Base-by-base conservation (phyloP, 2,888 invertebrate genomes). In the Itoplectis maculator region DNA sequence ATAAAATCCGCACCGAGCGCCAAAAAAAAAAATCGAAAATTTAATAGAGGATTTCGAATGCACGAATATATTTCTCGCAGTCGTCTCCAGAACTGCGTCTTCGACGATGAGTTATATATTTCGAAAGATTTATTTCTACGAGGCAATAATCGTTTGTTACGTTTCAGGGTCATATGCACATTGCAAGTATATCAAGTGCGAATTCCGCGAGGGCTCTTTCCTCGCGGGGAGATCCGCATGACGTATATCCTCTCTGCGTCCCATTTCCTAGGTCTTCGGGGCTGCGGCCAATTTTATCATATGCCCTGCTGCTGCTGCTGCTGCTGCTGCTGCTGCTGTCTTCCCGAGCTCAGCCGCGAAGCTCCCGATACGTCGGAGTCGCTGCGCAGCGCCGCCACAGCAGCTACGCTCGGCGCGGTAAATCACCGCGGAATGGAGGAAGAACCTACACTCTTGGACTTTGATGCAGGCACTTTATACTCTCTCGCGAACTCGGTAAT, bases 401-500 rank as follows among this genome's bases (percentile, higher is more conserved):
- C 42, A 51, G 51, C 11, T 13, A 15, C 61, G 15, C 37, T n/a
- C n/a, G n/a, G n/a, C n/a, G n/a, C 61, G 74, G 29, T 74, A 74
- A 74, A 69, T 74, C 63, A 61, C 42, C 29, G 63, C 9, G 45
- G 61, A 79, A 79, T 63, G 35, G 35, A 56, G 47, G 56, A 66
- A 75, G 20, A 65, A 66, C 66, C 45, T 29, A 40, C 59, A 68
- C 66, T 45, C 75, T 80, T 75, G 70, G 80, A 75, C 80, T 80
- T 80, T 70, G 75, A 80, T 40, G 70, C 18, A 65, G 45, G 23
- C 35, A 75, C 40, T 69, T 40, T 56, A 51, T 76, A 65, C 75
- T 75, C 63, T 75, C 13, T 40, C 23, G n/a, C n/a, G 63, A 42
- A 70, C 49, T 74, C 68, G 37, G 49, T 68, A 68, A 81, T 68